These are phyloP conservation scores for Psilopsiagon aurifrons DNA, from an alignment of 2,113 vertebrate genomes.

Conservation along the genomic window DNA sequence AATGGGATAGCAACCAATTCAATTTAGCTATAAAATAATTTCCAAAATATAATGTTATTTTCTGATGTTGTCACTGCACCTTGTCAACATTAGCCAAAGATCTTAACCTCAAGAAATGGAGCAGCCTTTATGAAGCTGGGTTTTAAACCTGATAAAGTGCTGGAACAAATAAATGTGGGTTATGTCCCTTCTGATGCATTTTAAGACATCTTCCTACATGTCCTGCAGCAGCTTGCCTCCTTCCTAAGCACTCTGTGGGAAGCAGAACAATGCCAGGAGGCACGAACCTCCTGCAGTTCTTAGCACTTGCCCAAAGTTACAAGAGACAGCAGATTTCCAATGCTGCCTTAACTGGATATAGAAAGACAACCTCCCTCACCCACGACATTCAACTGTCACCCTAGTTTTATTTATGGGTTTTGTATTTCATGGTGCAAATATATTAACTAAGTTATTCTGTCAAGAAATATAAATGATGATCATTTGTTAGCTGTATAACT, in stretches of 20 bases:
- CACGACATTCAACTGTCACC: neutral
- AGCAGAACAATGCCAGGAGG: conserved; percentile 1
- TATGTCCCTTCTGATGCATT: neutral
- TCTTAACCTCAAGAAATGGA: neutral
- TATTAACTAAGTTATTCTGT: conserved; percentile 20
- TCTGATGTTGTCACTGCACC: neutral
- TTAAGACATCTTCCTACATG: neutral
- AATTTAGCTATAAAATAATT: conserved; percentile 52
- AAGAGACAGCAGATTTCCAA: neutral
- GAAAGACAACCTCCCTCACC: neutral
- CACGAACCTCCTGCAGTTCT: neutral
- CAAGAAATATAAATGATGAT: conserved; percentile 44
- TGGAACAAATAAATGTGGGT: neutral
- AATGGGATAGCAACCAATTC: conserved; percentile 10
- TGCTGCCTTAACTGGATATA: neutral
- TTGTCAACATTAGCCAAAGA: neutral
- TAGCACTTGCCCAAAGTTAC: neutral
- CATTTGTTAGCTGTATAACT: conserved; percentile 26
- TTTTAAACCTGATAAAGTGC: neutral
- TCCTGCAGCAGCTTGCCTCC: neutral
- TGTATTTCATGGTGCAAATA: neutral
- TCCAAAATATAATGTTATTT: neutral
- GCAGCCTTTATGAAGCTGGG: neutral
- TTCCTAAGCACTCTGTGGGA: neutral
- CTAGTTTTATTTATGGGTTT: conserved; percentile 31